phyloP scores from a whole-genome alignment of 2,888 invertebrate genomes.

The Branchipolynoe longqiensis region DNA sequence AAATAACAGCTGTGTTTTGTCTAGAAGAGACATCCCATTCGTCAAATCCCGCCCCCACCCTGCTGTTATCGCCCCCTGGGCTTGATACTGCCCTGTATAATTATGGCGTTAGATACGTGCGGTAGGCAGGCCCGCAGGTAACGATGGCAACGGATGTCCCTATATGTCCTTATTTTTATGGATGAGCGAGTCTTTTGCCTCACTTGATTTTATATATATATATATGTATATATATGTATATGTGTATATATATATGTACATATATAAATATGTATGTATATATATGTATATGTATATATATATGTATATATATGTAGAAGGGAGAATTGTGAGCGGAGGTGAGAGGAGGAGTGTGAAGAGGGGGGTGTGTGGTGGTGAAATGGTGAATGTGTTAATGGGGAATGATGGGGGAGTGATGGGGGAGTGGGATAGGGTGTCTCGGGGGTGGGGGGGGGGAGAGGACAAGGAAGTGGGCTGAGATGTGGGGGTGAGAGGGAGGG shows the following conservation, averaged over 20 bases:
- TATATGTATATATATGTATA: not conserved
- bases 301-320: not conserved
- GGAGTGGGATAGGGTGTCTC: not conserved
- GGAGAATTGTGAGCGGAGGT: not conserved
- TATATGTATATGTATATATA: not conserved
- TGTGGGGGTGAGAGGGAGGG: not conserved
- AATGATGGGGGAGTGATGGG: not conserved
- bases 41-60: no score
- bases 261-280: no score
- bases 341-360: not conserved
- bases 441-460: constrained; percentile 27
- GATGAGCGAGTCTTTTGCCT: no score
- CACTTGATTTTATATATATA: not conserved
- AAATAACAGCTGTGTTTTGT: no score
- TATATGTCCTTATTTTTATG: no score
- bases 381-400: not conserved
- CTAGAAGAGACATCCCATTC: no score
- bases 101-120: no score
- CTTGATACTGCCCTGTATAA: no score
- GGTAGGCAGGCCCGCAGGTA: no score
- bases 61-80: no score
- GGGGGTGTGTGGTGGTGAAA: not conserved
- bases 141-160: no score
- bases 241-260: not conserved
- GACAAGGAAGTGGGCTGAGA: not conserved